Conservation (phyloP, 2,113 vertebrate genomes). For the Mustelus asterias region DNA sequence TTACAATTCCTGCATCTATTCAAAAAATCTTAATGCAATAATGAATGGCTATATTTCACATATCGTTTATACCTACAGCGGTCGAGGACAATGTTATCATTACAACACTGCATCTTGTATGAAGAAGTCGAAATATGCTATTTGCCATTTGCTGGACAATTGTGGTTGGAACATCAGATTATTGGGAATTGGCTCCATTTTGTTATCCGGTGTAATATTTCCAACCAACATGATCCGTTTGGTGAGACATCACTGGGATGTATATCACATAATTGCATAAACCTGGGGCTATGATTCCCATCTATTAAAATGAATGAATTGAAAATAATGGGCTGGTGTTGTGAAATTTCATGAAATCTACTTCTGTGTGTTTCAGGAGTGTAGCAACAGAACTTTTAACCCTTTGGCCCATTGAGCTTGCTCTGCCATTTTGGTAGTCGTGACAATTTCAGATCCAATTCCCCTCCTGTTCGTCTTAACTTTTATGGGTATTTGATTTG, state of each 20-base stretch:
- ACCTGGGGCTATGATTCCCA: background rate
- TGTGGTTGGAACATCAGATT: background rate
- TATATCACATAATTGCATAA: background rate
- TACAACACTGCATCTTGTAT: background rate
- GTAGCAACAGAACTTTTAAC: background rate
- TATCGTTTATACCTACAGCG: background rate
- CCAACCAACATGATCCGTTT: background rate
- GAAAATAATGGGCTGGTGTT: background rate
- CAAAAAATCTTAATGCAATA: background rate
- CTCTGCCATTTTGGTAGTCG: background rate
- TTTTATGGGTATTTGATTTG: background rate
- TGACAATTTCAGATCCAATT: background rate
- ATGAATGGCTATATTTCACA: background rate
- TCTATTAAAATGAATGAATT: background rate
- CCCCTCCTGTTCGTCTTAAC: background rate
- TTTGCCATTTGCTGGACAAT: background rate
- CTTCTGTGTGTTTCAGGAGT: background rate
- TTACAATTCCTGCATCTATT: background rate
- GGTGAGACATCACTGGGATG: background rate
- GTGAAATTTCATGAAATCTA: background rate
- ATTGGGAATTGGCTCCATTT: background rate
- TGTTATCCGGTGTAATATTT: background rate
- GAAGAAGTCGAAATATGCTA: background rate
- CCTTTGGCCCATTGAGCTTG: background rate
- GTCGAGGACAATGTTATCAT: background rate